Evolutionary conservation across 2,888 invertebrate species (phyloP).

Genomic region (Eurytoma californica): DNA sequence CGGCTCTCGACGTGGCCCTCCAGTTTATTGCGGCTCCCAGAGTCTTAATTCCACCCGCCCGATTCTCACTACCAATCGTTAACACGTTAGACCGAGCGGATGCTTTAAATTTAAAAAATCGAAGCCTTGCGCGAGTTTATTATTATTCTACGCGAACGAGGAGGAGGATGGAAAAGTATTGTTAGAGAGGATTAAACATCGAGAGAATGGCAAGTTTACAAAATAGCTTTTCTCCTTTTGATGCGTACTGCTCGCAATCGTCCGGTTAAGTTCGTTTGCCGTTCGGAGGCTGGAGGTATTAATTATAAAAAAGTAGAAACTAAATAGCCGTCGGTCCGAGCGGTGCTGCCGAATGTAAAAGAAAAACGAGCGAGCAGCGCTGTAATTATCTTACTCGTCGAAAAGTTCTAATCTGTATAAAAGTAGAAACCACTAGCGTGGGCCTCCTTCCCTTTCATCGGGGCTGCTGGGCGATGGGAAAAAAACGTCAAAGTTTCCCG

Average conservation of each 20-base stretch:
- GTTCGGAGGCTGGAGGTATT: constrained; percentile 65
- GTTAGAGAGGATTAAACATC: constrained; percentile 31
- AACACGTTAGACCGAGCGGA: background rate
- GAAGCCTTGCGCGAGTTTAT: background rate
- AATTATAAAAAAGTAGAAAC: constrained; percentile 73
- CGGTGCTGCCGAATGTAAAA: constrained; percentile 51
- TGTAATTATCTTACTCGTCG: constrained; percentile 71
- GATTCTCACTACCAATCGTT: background rate
- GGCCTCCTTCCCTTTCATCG: constrained; percentile 51
- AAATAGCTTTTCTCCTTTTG: constrained; percentile 59
- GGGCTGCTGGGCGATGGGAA: constrained; percentile 27
- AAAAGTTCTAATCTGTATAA: constrained; percentile 70
- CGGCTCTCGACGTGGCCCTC: constrained; percentile 60
- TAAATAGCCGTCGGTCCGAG: constrained; percentile 68
- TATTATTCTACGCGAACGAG: too few species aligned
- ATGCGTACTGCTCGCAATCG: constrained; percentile 51
- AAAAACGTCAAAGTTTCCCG: constrained; percentile 22
- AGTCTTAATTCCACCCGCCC: constrained; percentile 60
- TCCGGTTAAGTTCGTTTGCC: constrained; percentile 68
- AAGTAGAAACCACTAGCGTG: constrained; percentile 66
- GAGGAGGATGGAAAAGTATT: constrained; percentile 27
- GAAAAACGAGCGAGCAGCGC: constrained; percentile 63
- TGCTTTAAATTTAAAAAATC: background rate
- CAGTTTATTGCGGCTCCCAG: constrained; percentile 57
- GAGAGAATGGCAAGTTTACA: constrained; percentile 56